Base-by-base conservation (phyloP, 1,140 invertebrate genomes). In the Drosophila lacteicornis region DNA sequence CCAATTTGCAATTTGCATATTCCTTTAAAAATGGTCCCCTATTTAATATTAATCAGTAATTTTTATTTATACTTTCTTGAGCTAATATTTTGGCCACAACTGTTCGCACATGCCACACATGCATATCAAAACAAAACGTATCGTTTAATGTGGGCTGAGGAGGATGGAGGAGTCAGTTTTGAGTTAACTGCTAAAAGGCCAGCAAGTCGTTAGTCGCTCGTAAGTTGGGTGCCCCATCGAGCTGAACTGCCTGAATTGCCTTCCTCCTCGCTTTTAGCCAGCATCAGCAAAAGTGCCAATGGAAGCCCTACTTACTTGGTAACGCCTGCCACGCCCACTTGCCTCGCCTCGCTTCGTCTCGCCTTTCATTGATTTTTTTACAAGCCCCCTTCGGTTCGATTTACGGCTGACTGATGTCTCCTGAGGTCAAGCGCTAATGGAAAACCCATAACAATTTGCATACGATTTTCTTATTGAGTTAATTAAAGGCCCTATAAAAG, bases 281-380 rank as follows among this genome's bases (percentile, higher is more conserved):
- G 71, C 74, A 75, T 77, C 73, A 47, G 75, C 75, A 77, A 70
- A 79, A 79, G 75, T 78, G 65, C 59, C 58, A 71, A 79, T 60
- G 69, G 81, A 85, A 88, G 84, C 84, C 84, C 80, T 88, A 88
- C 53, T 88, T 90, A 88, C 84, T 73, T 84, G 75, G 77, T 40
- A 68, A 76, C 51, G 22, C 15, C 30, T 36, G 59, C 60, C 78
- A 62, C 75, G 49, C 75, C 75, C 57, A 75, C 69, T 22, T 55
- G 38, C 43, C 36, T 40, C 45, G 45, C 45, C 45, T 13, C 9
- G 30, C 45, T 17, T 13, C 9, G 30, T 22, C 36, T 30, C 40
- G 51, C 47, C 47, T 43, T 78, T 75, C 85, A 88, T 88, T 88
- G 84, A 88, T 88, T 88, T 88, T 87, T 46, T 49, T 25, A 19